phyloP scores from a whole-genome alignment of 2,113 vertebrate species.

The Callithrix jacchus region DNA sequence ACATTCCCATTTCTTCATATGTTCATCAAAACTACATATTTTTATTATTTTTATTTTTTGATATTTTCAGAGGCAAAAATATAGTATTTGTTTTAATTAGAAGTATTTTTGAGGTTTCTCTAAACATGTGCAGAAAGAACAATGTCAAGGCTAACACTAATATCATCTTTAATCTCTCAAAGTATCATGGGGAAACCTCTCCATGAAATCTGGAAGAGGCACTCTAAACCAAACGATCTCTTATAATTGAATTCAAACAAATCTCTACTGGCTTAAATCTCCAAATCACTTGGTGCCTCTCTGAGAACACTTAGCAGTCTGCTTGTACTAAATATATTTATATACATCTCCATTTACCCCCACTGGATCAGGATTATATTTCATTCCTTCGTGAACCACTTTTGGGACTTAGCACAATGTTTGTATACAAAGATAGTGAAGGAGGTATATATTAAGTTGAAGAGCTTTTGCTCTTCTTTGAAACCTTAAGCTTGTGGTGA shows the following conservation, averaged over 20 bases:
- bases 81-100: constrained; percentile 22
- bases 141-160: neutral
- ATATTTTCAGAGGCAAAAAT: constrained; percentile 15
- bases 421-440: constrained; percentile 2
- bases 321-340: neutral
- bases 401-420: neutral
- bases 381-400: neutral
- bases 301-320: neutral
- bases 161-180: constrained; percentile 8
- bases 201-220: neutral
- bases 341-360: neutral
- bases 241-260: constrained; percentile 13
- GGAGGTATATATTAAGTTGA: neutral
- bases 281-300: neutral
- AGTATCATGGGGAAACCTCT: neutral
- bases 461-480: neutral
- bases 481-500: neutral
- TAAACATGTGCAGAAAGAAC: constrained; percentile 14
- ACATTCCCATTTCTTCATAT: neutral
- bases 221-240: neutral
- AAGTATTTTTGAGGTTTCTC: constrained; percentile 6
- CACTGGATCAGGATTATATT: neutral
- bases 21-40: neutral
- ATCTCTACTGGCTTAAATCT: neutral
- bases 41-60: constrained; percentile 4